Evolutionary conservation across 2,888 invertebrate species (phyloP).

Genomic region (Apoda limacodes): DNA sequence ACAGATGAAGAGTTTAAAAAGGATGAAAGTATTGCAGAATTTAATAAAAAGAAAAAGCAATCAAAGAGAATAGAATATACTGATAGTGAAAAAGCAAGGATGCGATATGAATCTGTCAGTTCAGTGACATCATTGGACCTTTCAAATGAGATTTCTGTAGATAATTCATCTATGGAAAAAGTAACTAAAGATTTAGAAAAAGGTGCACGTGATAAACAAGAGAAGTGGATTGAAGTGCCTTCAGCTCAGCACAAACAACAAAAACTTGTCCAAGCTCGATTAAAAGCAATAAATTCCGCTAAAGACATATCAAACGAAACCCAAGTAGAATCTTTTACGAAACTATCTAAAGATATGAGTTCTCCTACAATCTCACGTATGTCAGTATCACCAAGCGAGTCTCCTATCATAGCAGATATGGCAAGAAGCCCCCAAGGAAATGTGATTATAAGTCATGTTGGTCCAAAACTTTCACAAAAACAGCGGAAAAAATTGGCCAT

Average conservation of each 20-base stretch:
- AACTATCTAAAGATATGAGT: constrained; percentile 32
- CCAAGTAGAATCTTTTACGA: constrained; percentile 44
- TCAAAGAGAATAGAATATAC: constrained; percentile 56
- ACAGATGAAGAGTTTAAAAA: constrained; percentile 62
- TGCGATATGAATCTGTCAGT: constrained; percentile 52
- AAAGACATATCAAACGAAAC: constrained; percentile 51
- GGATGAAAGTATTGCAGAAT: constrained; percentile 45
- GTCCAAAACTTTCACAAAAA: constrained; percentile 73
- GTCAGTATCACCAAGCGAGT: constrained; percentile 48
- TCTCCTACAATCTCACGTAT: constrained; percentile 33
- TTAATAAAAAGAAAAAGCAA: constrained; percentile 43
- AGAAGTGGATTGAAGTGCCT: constrained; percentile 61
- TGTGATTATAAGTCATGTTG: constrained; percentile 48
- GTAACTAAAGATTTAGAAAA: constrained; percentile 41
- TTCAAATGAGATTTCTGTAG: constrained; percentile 44
- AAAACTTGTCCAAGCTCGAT: constrained; percentile 57
- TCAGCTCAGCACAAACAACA: constrained; percentile 54
- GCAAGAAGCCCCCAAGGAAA: constrained; percentile 42
- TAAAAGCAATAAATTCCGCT: constrained; percentile 51
- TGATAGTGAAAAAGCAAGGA: constrained; percentile 52
- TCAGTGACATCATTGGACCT: constrained; percentile 53
- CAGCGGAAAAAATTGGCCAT: constrained; percentile 71
- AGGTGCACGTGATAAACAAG: constrained; percentile 30
- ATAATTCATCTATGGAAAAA: constrained; percentile 46
- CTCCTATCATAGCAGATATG: constrained; percentile 32